Conservation (phyloP, 1,140 invertebrate species). For the Ooceraea biroi region DNA sequence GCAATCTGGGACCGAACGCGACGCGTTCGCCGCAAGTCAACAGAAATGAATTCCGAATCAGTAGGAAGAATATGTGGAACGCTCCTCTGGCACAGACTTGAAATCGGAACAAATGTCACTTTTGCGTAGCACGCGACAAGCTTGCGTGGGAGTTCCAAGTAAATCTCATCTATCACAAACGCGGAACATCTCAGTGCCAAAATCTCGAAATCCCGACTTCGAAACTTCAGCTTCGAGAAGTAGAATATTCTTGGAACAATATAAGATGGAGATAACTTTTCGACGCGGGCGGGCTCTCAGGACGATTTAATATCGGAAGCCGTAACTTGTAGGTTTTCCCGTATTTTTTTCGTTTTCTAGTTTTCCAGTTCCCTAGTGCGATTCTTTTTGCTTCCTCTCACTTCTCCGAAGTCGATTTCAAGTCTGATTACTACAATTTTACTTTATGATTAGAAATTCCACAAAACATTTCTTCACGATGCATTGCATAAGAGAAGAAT, state of each 20-base stretch:
- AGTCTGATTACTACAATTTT: not conserved
- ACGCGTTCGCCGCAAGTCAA: slow-evolving; percentile 26
- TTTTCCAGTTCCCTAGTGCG: too few species aligned
- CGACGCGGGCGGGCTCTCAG: not conserved
- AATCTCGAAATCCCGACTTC: slow-evolving; percentile 39
- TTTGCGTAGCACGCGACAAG: slow-evolving; percentile 37
- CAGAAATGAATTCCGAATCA: slow-evolving; percentile 39
- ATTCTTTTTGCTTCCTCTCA: not conserved
- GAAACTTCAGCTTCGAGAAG: slow-evolving; percentile 42
- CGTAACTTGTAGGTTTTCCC: not conserved
- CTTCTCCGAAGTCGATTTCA: not conserved
- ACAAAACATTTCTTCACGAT: not conserved
- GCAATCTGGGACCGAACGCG: slow-evolving; percentile 10
- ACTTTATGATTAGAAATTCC: not conserved
- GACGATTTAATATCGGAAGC: slow-evolving; percentile 17
- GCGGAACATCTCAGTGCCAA: slow-evolving; percentile 49
- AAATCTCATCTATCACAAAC: slow-evolving; percentile 55
- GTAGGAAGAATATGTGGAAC: slow-evolving; percentile 18
- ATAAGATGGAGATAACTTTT: slow-evolving; percentile 26
- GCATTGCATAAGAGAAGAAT: not conserved
- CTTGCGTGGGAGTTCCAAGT: slow-evolving; percentile 44
- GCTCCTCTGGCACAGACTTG: slow-evolving; percentile 14
- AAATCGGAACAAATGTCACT: slow-evolving; percentile 55
- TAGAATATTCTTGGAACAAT: slow-evolving; percentile 50
- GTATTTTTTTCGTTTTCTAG: slow-evolving; percentile 1